Conservation (phyloP, 2,113 vertebrate genomes). For the Oxygymnocypris stewartii region DNA sequence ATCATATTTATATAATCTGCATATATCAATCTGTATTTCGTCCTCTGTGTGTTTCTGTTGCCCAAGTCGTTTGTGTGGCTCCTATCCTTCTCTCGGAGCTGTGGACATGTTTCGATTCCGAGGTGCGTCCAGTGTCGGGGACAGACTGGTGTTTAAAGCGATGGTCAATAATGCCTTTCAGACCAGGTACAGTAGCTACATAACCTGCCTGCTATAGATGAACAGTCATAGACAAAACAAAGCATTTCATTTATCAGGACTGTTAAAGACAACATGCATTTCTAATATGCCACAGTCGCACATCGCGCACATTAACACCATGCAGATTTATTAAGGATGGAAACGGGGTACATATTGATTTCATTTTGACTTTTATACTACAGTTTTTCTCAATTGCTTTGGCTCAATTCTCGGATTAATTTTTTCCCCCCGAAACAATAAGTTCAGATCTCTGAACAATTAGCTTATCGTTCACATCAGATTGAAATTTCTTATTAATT, state of each 20-base stretch:
- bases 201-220: background rate
- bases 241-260: background rate
- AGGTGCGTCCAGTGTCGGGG: conserved; percentile 89
- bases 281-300: background rate
- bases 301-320: background rate
- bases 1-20: too few species aligned
- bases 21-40: background rate
- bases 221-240: background rate
- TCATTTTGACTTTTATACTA: too few species aligned
- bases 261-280: background rate
- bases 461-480: too few species aligned
- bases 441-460: too few species aligned
- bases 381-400: too few species aligned
- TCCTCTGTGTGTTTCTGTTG: background rate
- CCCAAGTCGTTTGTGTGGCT: conserved; percentile 85
- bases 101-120: conserved; percentile 99
- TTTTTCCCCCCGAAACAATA: too few species aligned
- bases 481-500: too few species aligned
- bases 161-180: conserved; percentile 96
- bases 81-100: conserved; percentile 83
- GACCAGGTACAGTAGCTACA: conserved; percentile 76
- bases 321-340: too few species aligned
- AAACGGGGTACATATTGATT: too few species aligned
- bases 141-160: conserved; percentile 89
- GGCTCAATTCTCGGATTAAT: too few species aligned